phyloP scores from a whole-genome alignment of 2,888 invertebrate species.

The Agrochola macilenta region DNA sequence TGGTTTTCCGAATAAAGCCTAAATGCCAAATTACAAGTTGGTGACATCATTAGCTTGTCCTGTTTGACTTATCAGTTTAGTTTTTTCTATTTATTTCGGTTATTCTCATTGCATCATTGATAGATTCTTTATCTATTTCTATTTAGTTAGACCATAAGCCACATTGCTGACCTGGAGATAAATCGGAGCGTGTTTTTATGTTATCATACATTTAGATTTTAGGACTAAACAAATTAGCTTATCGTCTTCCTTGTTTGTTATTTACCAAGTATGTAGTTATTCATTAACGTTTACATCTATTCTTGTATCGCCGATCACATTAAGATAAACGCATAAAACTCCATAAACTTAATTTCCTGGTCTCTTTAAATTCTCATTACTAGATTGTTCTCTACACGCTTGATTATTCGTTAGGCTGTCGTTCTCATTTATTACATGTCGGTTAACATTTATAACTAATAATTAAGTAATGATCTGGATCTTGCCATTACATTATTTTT shows the following conservation, averaged over 20 bases:
- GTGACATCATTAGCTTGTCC: conserved; percentile 63
- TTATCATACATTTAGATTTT: conserved; percentile 52
- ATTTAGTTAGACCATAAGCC: conserved; percentile 27
- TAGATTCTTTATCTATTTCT: conserved; percentile 23
- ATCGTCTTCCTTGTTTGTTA: conserved; percentile 39
- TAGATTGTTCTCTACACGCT: conserved; percentile 14
- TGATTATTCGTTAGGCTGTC: conserved; percentile 22
- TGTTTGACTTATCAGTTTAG: conserved; percentile 55
- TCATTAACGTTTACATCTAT: conserved; percentile 35
- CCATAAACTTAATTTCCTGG: conserved; percentile 43
- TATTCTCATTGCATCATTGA: conserved; percentile 45
- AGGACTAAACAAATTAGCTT: conserved; percentile 54
- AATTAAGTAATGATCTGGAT: conserved; percentile 33
- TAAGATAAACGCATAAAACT: conserved; percentile 35
- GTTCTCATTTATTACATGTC: conserved; percentile 29
- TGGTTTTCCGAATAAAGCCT: conserved; percentile 21
- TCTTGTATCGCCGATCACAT: conserved; percentile 42
- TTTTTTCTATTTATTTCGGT: conserved; percentile 46
- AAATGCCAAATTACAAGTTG: conserved; percentile 44
- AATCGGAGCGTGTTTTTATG: conserved; percentile 45
- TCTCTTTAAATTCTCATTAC: conserved; percentile 38
- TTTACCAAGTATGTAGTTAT: conserved; percentile 40
- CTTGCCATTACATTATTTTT: conserved; percentile 18
- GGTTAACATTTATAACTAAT: conserved; percentile 13
- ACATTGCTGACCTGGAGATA: conserved; percentile 42